Base-by-base conservation (phyloP, 2,113 vertebrate genomes). In the Pteronura brasiliensis region DNA sequence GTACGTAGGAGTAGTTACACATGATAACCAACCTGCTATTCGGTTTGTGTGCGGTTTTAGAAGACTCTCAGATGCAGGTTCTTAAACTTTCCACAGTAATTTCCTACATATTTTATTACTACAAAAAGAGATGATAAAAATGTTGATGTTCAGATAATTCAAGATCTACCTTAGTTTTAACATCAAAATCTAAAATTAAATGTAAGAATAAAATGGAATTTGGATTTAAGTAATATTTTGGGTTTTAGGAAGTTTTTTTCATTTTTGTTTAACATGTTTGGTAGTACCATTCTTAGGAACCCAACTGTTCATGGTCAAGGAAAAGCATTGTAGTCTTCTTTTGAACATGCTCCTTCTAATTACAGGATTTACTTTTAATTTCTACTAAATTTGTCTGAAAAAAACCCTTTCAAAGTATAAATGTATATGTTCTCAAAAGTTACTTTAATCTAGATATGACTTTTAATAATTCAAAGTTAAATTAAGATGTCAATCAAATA, bases 61-160 rank as follows among this genome's bases (percentile, higher is more conserved):
- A 83, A 93, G 69, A 3, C 52, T 74, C 90, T 57, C 42, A 88
- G 0, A 17, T 88, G 83, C 59, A 97, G 52, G 17, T 72, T 39
- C 44, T 88, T 87, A 65, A 72, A 72, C n/a, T 96, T 87, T 95
- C 39, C 15, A 94, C 59, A 86, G 92, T 69, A 49, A 81, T 95
- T 92, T 80, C 90, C 36, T 92, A 39, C 42, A 18, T 0, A 81
- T 94, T 63, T 77, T 29, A 55, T 80, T 72, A 85, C 55, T 95
- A 91, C 23, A 44, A 94, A 97, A 36, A 34, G 11, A 82, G 47
- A 29, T 74, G 27, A 87, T 71, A 49, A 71, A 77, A 94, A n/a
- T 86, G 0, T 27, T 49, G 20, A 52, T 74, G 42, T 39, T 63
- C 39, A 25, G 17, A 34, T 39, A 88, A 25, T 36, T 81, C 4